Evolutionary conservation across 2,113 vertebrate species (phyloP).

Genomic region (Ameiurus melas): DNA sequence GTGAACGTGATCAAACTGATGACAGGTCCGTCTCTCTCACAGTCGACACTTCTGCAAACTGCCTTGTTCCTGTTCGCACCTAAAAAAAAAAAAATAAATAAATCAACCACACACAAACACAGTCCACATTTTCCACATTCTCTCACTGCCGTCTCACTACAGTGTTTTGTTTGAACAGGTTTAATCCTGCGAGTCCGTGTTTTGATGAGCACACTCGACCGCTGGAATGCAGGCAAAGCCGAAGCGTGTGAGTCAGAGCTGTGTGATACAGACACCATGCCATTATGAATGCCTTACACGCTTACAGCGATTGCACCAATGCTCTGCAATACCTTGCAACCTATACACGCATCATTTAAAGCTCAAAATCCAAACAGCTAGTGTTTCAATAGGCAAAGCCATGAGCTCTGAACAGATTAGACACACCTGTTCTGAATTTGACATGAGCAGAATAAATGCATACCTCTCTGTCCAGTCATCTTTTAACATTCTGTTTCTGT

Average conservation of each 20-base stretch:
- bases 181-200: background rate
- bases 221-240: background rate
- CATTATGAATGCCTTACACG: background rate
- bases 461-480: too few relatives aligned
- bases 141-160: background rate
- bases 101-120: background rate
- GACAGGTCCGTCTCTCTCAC: background rate
- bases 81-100: background rate
- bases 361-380: background rate
- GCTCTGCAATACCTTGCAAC: background rate
- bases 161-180: background rate
- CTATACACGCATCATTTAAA: background rate
- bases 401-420: background rate
- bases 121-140: background rate
- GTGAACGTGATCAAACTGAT: background rate
- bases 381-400: background rate
- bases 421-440: too few relatives aligned
- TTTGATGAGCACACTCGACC: background rate
- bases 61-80: background rate
- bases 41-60: background rate
- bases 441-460: too few relatives aligned
- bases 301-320: background rate
- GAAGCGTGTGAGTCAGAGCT: background rate
- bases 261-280: background rate
- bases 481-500: too few relatives aligned